phyloP scores from a whole-genome alignment of 2,888 invertebrate species.

The Zootermopsis nevadensis region DNA sequence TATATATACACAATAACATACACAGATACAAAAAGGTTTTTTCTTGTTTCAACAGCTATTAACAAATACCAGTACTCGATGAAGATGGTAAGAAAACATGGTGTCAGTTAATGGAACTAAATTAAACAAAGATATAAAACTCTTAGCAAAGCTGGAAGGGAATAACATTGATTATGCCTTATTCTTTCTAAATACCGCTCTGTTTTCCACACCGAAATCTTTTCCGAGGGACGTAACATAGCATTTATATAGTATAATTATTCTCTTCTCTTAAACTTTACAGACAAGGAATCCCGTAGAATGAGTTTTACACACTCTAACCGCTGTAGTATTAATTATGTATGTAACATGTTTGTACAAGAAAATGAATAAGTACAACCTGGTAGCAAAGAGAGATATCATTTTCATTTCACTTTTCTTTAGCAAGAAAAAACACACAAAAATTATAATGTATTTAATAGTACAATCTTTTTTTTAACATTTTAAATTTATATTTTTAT shows the following conservation, averaged over 20 bases:
- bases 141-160: constrained; percentile 26
- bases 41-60: constrained; percentile 24
- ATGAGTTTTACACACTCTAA: constrained; percentile 44
- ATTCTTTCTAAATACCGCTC: constrained; percentile 49
- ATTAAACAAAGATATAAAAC: constrained; percentile 26
- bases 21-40: constrained; percentile 36
- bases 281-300: constrained; percentile 49
- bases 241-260: constrained; percentile 35
- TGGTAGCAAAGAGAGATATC: constrained; percentile 62
- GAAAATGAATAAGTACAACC: constrained; percentile 66
- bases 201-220: neutral
- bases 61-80: constrained; percentile 28
- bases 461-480: constrained; percentile 42
- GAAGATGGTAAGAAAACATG: constrained; percentile 20
- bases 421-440: constrained; percentile 48
- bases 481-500: constrained; percentile 42
- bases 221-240: constrained; percentile 47
- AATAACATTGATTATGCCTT: neutral
- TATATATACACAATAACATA: constrained; percentile 36
- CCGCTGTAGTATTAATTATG: constrained; percentile 40
- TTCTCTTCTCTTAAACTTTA: constrained; percentile 38
- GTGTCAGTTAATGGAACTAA: constrained; percentile 10
- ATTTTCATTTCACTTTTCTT: constrained; percentile 46
- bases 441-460: constrained; percentile 48
- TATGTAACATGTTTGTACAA: constrained; percentile 61